Percentiles rank a stretch among this genome's conserved stretches.
These are phyloP conservation scores for Lasius platythorax DNA, from an alignment of 2,888 invertebrate genomes.

Conservation along the genomic window DNA sequence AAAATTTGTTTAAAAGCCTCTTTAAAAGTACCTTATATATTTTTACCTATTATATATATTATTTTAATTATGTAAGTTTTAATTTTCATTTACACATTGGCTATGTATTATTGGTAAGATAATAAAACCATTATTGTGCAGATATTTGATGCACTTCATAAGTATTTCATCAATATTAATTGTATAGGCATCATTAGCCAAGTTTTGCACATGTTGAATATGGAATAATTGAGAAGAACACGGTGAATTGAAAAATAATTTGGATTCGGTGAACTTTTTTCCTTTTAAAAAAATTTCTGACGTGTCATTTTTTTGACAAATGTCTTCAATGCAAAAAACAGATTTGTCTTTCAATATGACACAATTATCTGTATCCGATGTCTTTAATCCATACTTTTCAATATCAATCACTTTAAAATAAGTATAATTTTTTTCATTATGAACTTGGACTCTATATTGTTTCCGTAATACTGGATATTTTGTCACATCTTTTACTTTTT, in stretches of 20 bases:
- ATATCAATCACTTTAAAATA: not conserved
- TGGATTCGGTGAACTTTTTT: slow-evolving; percentile 2
- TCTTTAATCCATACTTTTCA: slow-evolving; percentile 18
- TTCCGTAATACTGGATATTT: slow-evolving; percentile 9
- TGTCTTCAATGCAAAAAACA: not conserved
- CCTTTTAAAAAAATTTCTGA: slow-evolving; percentile 13
- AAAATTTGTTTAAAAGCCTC: slow-evolving; percentile 9
- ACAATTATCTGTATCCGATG: slow-evolving; percentile 29
- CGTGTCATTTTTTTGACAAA: not conserved
- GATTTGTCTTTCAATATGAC: slow-evolving; percentile 19
- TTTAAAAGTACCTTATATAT: slow-evolving; percentile 3
- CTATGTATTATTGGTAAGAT: slow-evolving; percentile 20
- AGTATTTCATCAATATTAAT: slow-evolving; percentile 21
- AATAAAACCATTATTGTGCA: slow-evolving; percentile 19
- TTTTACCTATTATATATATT: not conserved
- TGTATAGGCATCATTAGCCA: slow-evolving; percentile 3
- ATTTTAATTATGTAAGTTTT: slow-evolving; percentile 1
- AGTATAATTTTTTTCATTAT: not conserved
- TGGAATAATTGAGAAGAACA: slow-evolving; percentile 29
- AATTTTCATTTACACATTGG: slow-evolving; percentile 21
- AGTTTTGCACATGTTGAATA: slow-evolving; percentile 27
- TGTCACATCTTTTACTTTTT: not conserved
- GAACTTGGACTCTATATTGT: slow-evolving; percentile 13
- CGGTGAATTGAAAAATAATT: slow-evolving; percentile 19
- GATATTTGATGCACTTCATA: slow-evolving; percentile 15